A percentile compares a stretch with the other conserved stretches of the same genome.
Conservation (phyloP, 2,113 vertebrate genomes). For the Alligator mississippiensis region DNA sequence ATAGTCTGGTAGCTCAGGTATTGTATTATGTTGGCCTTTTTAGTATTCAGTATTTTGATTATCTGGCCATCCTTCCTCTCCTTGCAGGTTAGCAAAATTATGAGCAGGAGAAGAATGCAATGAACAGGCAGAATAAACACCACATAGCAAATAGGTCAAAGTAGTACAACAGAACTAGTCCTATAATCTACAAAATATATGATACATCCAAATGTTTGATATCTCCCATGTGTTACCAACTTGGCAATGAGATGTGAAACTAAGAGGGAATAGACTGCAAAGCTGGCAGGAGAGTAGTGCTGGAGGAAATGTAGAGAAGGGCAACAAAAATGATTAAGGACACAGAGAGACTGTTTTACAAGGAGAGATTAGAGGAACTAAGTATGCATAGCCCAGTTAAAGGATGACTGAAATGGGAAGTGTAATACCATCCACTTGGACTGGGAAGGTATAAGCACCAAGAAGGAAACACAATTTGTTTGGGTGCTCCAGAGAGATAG, state of each 20-base stretch:
- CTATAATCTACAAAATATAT: not conserved
- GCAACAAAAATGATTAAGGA: not conserved
- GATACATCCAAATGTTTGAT: not conserved
- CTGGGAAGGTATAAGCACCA: not conserved
- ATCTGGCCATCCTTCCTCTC: constrained; percentile 5
- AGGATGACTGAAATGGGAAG: not conserved
- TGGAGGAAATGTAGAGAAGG: not conserved
- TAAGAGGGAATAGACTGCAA: not conserved
- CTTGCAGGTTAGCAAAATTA: not conserved
- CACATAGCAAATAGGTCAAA: not conserved
- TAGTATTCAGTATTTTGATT: constrained; percentile 48
- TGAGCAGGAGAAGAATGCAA: not conserved
- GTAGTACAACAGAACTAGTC: not conserved
- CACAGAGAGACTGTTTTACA: not conserved
- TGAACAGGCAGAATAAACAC: not conserved
- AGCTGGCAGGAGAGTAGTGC: not conserved
- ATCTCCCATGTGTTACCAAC: not conserved
- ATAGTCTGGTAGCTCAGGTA: not conserved
- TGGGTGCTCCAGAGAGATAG: not conserved
- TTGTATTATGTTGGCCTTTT: constrained; percentile 40
- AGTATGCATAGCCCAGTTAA: not conserved
- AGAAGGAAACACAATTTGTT: not conserved
- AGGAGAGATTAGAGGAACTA: constrained; percentile 7
- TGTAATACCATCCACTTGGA: not conserved
- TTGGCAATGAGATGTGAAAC: not conserved